A percentile compares a stretch with the other conserved stretches of the same genome.
Evolutionary conservation across 2,888 invertebrate genomes (phyloP).

Genomic region (Meiosimyza platycephala): DNA sequence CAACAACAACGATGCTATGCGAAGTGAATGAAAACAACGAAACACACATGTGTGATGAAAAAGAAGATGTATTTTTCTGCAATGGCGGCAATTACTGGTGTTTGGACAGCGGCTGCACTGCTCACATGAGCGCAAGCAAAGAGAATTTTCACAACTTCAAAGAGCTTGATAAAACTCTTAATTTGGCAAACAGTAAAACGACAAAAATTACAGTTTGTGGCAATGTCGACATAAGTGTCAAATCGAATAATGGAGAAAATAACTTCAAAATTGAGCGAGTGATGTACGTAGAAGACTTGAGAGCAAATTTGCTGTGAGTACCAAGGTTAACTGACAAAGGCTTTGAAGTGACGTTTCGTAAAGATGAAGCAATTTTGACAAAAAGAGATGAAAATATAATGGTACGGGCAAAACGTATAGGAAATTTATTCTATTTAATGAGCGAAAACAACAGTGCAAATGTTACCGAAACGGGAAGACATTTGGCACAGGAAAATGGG

Average conservation of each 20-base stretch:
- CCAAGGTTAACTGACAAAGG: not conserved
- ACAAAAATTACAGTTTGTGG: too few species aligned
- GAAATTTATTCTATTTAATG: not conserved
- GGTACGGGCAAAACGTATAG: not conserved
- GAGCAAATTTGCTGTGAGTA: not conserved
- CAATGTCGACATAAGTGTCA: too few species aligned
- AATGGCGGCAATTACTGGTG: too few species aligned
- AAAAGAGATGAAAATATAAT: not conserved
- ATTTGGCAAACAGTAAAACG: too few species aligned
- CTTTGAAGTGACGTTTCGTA: not conserved
- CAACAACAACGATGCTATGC: too few species aligned
- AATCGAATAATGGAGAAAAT: not conserved
- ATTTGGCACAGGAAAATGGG: not conserved
- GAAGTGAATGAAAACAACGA: too few species aligned
- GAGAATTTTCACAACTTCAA: too few species aligned
- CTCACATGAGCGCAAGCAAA: too few species aligned
- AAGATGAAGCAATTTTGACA: not conserved
- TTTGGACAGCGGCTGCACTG: too few species aligned
- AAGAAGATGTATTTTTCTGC: too few species aligned
- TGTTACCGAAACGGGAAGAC: not conserved
- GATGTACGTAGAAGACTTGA: constrained; percentile 1
- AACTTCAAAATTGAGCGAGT: not conserved
- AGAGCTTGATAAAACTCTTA: too few species aligned
- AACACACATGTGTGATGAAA: too few species aligned
- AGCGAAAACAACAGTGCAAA: not conserved